A percentile compares a stretch with the other conserved stretches of the same genome.
These are phyloP conservation scores for Galagoides demidoff DNA, from an alignment of 2,797 vertebrate genomes.

Conservation along the genomic window DNA sequence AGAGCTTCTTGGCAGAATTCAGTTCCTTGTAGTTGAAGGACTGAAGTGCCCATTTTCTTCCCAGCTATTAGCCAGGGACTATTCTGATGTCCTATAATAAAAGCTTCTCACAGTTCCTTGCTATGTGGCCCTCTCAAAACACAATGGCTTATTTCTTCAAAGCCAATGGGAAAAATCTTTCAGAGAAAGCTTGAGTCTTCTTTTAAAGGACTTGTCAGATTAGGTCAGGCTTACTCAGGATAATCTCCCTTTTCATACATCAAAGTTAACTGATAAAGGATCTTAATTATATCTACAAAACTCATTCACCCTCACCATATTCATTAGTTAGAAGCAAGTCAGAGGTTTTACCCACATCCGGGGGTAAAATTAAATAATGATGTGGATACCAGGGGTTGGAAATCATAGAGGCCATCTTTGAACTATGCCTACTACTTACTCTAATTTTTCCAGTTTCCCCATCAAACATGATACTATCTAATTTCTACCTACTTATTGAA, in stretches of 20 bases:
- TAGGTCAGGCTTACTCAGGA: neutral
- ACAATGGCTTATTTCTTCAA: neutral
- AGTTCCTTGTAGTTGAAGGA: neutral
- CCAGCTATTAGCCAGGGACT: neutral
- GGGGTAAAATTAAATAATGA: neutral
- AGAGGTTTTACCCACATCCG: neutral
- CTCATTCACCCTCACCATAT: neutral
- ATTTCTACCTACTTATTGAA: neutral
- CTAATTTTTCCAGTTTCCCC: neutral
- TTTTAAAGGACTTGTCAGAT: slow-evolving; percentile 16
- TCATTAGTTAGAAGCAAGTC: neutral
- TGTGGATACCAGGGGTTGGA: neutral
- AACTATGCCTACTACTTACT: neutral
- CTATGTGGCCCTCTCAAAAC: neutral
- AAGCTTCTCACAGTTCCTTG: neutral
- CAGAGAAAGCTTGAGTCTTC: neutral
- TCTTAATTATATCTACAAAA: slow-evolving; percentile 8
- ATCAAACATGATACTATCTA: neutral
- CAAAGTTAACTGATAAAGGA: neutral
- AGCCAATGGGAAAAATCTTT: neutral
- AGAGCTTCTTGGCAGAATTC: neutral
- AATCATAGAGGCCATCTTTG: neutral
- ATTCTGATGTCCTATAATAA: neutral
- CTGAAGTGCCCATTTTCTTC: neutral
- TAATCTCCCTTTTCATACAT: neutral